Conservation (phyloP, 2,797 vertebrate genomes). For the Psittacula echo region DNA sequence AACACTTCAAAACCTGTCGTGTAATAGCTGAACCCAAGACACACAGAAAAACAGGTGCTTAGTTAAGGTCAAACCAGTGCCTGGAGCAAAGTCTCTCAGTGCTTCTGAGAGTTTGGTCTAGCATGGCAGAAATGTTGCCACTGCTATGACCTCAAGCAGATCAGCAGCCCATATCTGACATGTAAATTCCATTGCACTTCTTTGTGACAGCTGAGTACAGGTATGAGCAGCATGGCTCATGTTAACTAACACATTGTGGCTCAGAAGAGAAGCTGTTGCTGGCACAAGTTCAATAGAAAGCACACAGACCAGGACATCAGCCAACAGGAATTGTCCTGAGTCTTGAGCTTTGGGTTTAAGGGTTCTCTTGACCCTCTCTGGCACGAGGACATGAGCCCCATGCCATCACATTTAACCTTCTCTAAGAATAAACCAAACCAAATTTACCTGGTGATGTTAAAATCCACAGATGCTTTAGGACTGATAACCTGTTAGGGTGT, state of each 20-base stretch:
- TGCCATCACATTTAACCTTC: background rate
- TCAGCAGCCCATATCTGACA: background rate
- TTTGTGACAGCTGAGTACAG: background rate
- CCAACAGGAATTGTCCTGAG: background rate
- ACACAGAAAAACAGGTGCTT: background rate
- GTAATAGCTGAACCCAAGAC: background rate
- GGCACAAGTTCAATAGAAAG: background rate
- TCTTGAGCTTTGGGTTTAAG: background rate
- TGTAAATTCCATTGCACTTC: background rate
- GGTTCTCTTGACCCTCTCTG: background rate
- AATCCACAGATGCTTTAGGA: background rate
- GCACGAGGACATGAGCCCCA: background rate
- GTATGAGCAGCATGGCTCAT: background rate
- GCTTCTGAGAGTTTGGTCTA: background rate
- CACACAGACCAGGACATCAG: background rate
- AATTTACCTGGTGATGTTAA: background rate
- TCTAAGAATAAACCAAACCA: background rate
- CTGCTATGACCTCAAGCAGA: background rate
- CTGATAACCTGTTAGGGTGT: background rate
- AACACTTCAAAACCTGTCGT: background rate
- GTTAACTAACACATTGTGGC: background rate
- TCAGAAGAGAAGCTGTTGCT: fast-evolving
- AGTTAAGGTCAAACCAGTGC: background rate
- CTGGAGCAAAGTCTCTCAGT: background rate
- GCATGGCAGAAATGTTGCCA: background rate